These are phyloP conservation scores for Synodontis membranacea DNA, from an alignment of 2,113 vertebrate species.

Conservation along the genomic window DNA sequence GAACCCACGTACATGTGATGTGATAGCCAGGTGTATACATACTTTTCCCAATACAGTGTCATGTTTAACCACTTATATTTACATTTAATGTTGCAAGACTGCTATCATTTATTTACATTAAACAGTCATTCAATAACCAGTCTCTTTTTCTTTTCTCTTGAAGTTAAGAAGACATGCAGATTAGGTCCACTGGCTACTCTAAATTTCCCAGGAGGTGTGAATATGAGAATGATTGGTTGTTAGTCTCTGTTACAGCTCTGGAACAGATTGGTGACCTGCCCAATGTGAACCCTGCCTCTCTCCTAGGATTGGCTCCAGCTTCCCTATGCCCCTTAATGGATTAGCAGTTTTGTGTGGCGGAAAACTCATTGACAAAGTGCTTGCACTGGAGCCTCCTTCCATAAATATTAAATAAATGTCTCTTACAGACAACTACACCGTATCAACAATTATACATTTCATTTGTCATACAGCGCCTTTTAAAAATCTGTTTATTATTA, in stretches of 20 bases:
- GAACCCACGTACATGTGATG: no score
- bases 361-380: neutral
- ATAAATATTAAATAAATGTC: neutral
- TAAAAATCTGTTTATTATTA: neutral
- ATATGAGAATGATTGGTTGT: no score
- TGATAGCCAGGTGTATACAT: no score
- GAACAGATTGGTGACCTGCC: no score
- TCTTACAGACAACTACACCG: neutral
- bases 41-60: neutral
- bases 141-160: neutral
- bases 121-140: neutral
- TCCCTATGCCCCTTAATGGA: no score
- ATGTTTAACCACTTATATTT: neutral
- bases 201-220: no score
- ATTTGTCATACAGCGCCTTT: neutral
- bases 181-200: no score
- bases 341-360: neutral
- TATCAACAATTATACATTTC: neutral
- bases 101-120: neutral
- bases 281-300: no score
- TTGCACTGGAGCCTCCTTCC: neutral
- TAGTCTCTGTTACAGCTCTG: no score
- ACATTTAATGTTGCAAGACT: neutral
- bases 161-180: no score
- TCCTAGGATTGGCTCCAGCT: no score